A percentile compares a stretch with the other conserved stretches of the same genome.
Evolutionary conservation across 2,113 vertebrate genomes (phyloP).

Genomic region (Megaceryle maxima): DNA sequence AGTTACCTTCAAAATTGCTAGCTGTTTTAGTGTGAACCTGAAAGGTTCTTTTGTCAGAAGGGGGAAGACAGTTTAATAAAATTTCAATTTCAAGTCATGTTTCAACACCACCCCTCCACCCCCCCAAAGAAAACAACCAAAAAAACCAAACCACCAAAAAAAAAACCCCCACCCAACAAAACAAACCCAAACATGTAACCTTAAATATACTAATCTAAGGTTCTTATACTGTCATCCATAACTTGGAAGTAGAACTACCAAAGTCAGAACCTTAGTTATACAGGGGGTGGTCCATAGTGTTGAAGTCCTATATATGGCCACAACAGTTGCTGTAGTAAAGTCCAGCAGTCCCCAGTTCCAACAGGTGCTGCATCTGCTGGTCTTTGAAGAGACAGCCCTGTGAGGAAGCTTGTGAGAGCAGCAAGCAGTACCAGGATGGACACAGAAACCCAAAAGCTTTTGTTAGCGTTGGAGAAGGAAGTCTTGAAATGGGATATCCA

Average conservation of each 20-base stretch:
- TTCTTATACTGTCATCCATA: background rate
- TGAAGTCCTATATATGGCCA: constrained; percentile 88
- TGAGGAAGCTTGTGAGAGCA: constrained; percentile 84
- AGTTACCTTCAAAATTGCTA: background rate
- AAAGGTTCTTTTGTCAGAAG: background rate
- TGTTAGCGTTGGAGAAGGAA: constrained; percentile 68
- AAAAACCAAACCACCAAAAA: too few species aligned
- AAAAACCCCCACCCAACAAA: background rate
- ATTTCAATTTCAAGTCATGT: background rate
- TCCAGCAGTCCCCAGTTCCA: constrained; percentile 87
- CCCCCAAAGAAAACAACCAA: background rate
- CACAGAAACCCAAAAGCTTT: constrained; percentile 80
- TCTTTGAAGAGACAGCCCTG: constrained; percentile 84
- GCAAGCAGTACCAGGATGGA: constrained; percentile 81
- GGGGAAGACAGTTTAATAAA: too few species aligned
- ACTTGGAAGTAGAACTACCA: background rate
- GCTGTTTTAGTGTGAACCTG: background rate
- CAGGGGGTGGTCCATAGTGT: constrained; percentile 86
- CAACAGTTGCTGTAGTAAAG: constrained; percentile 87
- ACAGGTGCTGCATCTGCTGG: constrained; percentile 85
- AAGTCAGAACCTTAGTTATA: constrained; percentile 60
- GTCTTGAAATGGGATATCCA: constrained; percentile 52
- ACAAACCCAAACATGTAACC: background rate
- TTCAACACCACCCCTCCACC: background rate
- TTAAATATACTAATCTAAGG: background rate